Conservation (phyloP, 2,888 invertebrate species). For the Lasioglossum calceatum region DNA sequence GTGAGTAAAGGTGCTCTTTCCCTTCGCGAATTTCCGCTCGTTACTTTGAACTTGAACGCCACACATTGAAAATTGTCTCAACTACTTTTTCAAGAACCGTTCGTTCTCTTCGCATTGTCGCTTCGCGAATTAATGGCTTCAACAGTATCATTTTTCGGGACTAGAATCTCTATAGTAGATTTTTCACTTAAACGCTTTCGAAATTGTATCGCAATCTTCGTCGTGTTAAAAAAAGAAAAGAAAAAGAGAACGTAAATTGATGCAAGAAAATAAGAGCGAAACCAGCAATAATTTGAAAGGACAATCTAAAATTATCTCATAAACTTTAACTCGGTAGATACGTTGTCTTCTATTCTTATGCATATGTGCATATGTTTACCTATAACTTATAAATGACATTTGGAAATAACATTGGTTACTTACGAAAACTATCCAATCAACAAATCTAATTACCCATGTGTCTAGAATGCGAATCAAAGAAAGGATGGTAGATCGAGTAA, state of each 20-base stretch:
- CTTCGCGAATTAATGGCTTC: neutral
- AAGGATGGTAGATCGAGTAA: neutral
- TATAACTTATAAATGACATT: too few species aligned
- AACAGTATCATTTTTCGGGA: neutral
- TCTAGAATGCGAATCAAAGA: neutral
- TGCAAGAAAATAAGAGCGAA: too few species aligned
- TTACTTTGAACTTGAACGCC: neutral
- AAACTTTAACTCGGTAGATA: too few species aligned
- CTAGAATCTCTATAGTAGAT: neutral
- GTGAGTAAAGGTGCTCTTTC: conserved; percentile 44
- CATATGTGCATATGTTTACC: too few species aligned
- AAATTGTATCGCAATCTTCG: too few species aligned
- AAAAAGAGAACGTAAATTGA: too few species aligned
- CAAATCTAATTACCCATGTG: neutral
- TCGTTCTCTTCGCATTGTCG: neutral
- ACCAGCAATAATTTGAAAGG: neutral
- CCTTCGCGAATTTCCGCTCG: conserved; percentile 17
- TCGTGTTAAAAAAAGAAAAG: neutral
- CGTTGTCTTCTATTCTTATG: too few species aligned
- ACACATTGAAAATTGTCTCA: neutral
- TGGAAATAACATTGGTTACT: neutral
- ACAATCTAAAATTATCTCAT: neutral
- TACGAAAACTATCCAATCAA: too few species aligned
- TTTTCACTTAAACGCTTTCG: neutral
- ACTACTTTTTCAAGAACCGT: neutral